Evolutionary conservation across 2,888 invertebrate species (phyloP), one percentile per base, ranked within the genome.

Genomic region (Lydus trimaculatus): DNA sequence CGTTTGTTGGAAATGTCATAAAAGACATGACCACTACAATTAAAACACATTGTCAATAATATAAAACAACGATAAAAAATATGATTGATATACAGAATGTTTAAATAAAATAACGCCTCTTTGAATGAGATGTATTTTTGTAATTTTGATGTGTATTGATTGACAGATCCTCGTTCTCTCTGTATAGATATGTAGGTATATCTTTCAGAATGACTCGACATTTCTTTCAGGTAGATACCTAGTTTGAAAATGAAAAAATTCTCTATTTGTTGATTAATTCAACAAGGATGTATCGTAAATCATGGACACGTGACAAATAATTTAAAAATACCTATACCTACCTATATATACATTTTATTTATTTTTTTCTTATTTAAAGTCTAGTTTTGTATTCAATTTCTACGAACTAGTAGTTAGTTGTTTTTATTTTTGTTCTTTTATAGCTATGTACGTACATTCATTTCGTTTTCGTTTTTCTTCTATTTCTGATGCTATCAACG

Each of bases 401-500:
- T n/a, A 28, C 25, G 56, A 56, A 56, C 23, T 52, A 52, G 36
- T 43, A 25, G 43, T 20, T 56, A 11, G 52, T 23, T 6, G 23
- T 56, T 28, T n/a, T 43, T 43, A 7, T 36, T 43, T 5, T 17
- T 43, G n/a, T 17, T 43, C 20, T 48, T 15, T 56, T 56, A 13
- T 56, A 25, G 11, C 23, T 25, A 25, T 56, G 23, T 11, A 56
- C 6, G 28, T 56, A 56, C 56, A 56, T 15, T 28, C 56, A 56
- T 56, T 25, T 56, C 25, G 25, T 56, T 28, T 56, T 56, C 28
- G 9, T 56, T 28, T 56, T 56, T 5, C 6, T 11, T 13, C 23
- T 2, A 25, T 25, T n/a, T 15, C 25, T 28, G 81, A 81, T 80
- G 73, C 63, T 80, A 81, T 80, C 81, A 75, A 78, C 76, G 39